These are phyloP conservation scores for Monopterus albus DNA, from an alignment of 2,113 vertebrate genomes.

Conservation along the genomic window DNA sequence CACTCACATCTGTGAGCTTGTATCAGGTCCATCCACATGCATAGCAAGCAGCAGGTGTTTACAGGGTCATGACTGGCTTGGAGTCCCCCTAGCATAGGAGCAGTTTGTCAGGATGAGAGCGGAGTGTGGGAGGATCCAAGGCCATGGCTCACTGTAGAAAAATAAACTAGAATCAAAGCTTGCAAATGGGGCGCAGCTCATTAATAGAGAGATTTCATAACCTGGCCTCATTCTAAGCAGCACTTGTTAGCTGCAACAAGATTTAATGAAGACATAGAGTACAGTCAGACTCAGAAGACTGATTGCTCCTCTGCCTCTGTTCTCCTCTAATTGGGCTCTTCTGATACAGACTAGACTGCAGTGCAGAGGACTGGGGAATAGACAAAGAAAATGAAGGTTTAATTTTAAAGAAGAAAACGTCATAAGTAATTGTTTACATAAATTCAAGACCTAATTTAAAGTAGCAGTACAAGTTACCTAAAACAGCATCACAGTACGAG, in stretches of 20 bases:
- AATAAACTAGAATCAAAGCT: slow-evolving; percentile 47
- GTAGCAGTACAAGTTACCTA: neutral
- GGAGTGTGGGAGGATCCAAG: slow-evolving; percentile 32
- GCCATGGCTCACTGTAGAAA: neutral
- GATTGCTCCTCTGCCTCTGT: slow-evolving; percentile 31
- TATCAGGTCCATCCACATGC: slow-evolving; percentile 39
- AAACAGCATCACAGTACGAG: neutral
- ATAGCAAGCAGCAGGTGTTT: slow-evolving; percentile 58
- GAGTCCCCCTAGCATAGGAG: slow-evolving; percentile 40
- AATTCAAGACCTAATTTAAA: slow-evolving; percentile 10
- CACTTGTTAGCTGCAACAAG: slow-evolving; percentile 32
- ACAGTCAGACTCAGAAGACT: slow-evolving; percentile 8
- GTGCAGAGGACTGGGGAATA: neutral
- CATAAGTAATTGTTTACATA: neutral
- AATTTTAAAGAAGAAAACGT: neutral
- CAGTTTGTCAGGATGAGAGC: slow-evolving; percentile 1
- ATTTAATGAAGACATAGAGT: slow-evolving; percentile 47
- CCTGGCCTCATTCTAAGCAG: slow-evolving; percentile 15
- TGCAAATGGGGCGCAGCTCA: slow-evolving; percentile 29
- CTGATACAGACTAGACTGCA: slow-evolving; percentile 11
- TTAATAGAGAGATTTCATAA: slow-evolving; percentile 30
- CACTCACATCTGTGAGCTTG: slow-evolving; percentile 42
- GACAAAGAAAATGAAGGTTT: neutral
- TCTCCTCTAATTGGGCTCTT: slow-evolving; percentile 53
- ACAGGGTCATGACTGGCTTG: slow-evolving; percentile 29